These are phyloP conservation scores for Platysternon megacephalum DNA, from an alignment of 2,113 vertebrate species.

Conservation along the genomic window DNA sequence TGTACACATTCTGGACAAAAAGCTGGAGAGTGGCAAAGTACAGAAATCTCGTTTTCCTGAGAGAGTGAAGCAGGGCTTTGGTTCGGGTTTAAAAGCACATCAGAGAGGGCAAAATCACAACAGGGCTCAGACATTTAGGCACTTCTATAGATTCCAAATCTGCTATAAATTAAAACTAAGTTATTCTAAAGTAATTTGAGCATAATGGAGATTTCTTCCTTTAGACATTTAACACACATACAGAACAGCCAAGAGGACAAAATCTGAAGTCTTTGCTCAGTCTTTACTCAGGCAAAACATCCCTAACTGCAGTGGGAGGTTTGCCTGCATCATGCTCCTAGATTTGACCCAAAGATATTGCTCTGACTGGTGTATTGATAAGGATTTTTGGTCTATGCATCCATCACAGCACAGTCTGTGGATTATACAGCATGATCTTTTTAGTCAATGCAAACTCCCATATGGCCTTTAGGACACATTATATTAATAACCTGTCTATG, in stretches of 20 bases:
- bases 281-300: not conserved
- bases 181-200: not conserved
- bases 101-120: not conserved
- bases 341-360: rapidly evolving
- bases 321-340: not conserved
- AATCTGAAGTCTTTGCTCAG: not conserved
- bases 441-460: not conserved
- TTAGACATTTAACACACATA: not conserved
- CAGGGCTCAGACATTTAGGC: not conserved
- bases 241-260: not conserved
- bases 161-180: not conserved
- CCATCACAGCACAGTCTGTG: rapidly evolving
- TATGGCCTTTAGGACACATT: not conserved
- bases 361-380: not conserved
- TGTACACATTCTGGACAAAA: not conserved
- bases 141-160: not conserved
- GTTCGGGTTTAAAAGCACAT: not conserved
- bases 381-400: not conserved
- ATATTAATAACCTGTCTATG: not conserved
- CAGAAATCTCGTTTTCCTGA: not conserved
- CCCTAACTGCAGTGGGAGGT: not conserved
- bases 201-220: not conserved
- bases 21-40: not conserved
- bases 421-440: rapidly evolving
- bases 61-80: not conserved